phyloP scores from a whole-genome alignment of 2,113 vertebrate genomes.

The Cynoglossus semilaevis region DNA sequence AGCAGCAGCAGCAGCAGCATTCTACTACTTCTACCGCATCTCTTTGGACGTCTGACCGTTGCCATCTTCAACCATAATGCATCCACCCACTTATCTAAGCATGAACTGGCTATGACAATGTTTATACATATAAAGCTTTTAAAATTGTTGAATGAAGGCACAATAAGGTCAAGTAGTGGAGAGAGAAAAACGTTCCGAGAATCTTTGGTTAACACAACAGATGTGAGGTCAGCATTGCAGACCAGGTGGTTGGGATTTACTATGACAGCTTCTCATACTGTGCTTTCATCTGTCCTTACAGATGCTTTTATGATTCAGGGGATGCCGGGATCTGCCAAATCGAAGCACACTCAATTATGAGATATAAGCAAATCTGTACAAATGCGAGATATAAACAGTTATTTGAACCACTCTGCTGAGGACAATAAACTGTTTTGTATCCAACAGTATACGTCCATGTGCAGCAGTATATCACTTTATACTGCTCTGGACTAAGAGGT shows the following conservation, averaged over 20 bases:
- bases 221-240: constrained; percentile 50
- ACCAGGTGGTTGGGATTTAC: constrained; percentile 57
- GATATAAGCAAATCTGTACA: constrained; percentile 11
- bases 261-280: constrained; percentile 52
- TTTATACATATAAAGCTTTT: no score
- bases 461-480: constrained; percentile 15
- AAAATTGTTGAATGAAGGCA: constrained; percentile 14
- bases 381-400: background rate
- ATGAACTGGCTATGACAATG: no score
- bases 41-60: constrained; percentile 31
- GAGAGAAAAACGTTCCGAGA: constrained; percentile 25
- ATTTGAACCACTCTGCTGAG: constrained; percentile 23
- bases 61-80: constrained; percentile 52
- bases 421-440: constrained; percentile 14
- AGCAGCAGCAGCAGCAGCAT: no score
- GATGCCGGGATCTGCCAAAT: constrained; percentile 32
- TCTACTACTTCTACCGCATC: constrained; percentile 16
- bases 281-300: constrained; percentile 17
- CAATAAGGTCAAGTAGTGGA: constrained; percentile 27
- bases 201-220: constrained; percentile 33
- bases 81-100: constrained; percentile 30
- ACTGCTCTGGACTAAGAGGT: constrained; percentile 5
- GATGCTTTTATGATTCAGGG: constrained; percentile 30
- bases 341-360: constrained; percentile 31
- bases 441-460: constrained; percentile 7